A percentile compares a stretch with the other conserved stretches of the same genome.
These are phyloP conservation scores for Regulus satrapa DNA, from an alignment of 2,113 vertebrate species.

Conservation along the genomic window DNA sequence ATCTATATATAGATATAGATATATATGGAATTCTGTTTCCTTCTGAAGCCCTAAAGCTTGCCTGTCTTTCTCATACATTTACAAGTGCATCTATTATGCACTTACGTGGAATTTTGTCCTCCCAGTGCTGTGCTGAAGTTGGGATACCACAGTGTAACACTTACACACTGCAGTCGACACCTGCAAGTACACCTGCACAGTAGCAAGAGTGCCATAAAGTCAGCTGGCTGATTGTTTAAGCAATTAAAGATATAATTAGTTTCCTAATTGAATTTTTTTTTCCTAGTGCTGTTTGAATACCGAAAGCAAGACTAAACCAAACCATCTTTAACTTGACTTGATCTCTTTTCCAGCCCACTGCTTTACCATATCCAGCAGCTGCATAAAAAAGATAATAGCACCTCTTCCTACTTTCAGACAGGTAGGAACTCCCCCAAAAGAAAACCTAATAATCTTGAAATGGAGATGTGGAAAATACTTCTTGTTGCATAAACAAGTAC, in stretches of 20 bases:
- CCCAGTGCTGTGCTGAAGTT: not conserved
- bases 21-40: not conserved
- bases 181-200: conserved; percentile 38
- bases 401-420: not conserved
- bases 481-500: accelerated
- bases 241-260: conserved; percentile 72
- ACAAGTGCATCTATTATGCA: not conserved
- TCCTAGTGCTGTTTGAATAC: conserved; percentile 1
- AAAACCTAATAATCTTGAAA: not conserved
- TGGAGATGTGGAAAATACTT: not conserved
- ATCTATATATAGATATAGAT: no score
- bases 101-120: not conserved
- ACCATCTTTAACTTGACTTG: conserved; percentile 44
- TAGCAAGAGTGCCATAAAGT: conserved; percentile 3
- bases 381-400: conserved; percentile 9
- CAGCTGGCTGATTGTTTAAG: conserved; percentile 66
- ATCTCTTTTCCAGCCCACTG: conserved; percentile 41
- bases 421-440: not conserved
- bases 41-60: not conserved
- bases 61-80: not conserved
- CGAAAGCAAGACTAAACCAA: conserved; percentile 51
- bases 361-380: conserved; percentile 24
- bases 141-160: not conserved
- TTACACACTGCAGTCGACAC: not conserved
- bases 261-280: conserved; percentile 73